These are phyloP conservation scores for Dolomedes plantarius DNA, from an alignment of 2,888 invertebrate species.

Conservation along the genomic window DNA sequence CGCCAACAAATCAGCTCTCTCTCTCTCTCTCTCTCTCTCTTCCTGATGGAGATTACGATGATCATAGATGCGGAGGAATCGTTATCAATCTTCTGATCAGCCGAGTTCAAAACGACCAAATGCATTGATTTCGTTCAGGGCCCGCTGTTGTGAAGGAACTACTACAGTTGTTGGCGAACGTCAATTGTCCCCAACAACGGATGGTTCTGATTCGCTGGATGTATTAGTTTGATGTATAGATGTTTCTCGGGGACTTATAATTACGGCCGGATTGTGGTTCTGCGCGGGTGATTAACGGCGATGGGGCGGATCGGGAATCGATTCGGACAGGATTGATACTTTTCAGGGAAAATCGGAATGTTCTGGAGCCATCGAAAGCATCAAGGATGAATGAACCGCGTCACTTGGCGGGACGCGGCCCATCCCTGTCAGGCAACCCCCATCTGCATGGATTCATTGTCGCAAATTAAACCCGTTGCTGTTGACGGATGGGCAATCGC, in stretches of 20 bases:
- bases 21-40: constrained; percentile 17
- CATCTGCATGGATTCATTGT: constrained; percentile 8
- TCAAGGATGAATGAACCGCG: constrained; percentile 5
- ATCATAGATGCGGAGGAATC: constrained; percentile 12
- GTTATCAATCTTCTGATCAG: constrained; percentile 61
- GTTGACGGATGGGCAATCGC: constrained; percentile 5
- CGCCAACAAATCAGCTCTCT: constrained; percentile 23
- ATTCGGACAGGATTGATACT: constrained; percentile 53
- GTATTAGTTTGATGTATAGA: constrained; percentile 70
- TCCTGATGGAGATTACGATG: constrained; percentile 40
- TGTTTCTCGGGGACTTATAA: constrained; percentile 63
- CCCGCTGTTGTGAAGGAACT: constrained; percentile 14
- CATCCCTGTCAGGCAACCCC: constrained; percentile 9
- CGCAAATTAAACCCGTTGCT: constrained; percentile 4
- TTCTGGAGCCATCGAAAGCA: not conserved
- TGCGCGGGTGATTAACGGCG: constrained; percentile 54
- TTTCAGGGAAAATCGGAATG: constrained; percentile 35
- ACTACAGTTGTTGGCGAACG: constrained; percentile 23
- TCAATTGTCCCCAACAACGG: constrained; percentile 61
- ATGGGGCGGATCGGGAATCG: constrained; percentile 34
- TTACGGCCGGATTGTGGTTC: constrained; percentile 59
- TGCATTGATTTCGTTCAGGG: constrained; percentile 51
- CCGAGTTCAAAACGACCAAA: constrained; percentile 32
- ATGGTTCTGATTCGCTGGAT: constrained; percentile 65
- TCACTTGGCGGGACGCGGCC: constrained; percentile 2